Conservation (phyloP, 2,113 vertebrate species). For the Hippoglossus stenolepis region DNA sequence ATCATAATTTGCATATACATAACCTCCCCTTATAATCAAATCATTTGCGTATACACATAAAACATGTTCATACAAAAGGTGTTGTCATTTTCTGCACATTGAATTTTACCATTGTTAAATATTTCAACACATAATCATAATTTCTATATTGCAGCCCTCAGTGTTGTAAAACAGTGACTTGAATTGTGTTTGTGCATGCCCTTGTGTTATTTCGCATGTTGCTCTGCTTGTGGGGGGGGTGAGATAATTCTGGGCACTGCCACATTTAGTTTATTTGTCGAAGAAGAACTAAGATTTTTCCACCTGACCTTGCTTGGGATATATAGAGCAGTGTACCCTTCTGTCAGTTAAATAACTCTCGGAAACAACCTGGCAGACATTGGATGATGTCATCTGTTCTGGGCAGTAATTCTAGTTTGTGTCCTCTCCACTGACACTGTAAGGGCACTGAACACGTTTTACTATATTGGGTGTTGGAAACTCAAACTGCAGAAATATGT, state of each 20-base stretch:
- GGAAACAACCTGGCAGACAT: slow-evolving; percentile 8
- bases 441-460: not conserved
- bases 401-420: slow-evolving; percentile 1
- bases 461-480: no score
- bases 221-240: not conserved
- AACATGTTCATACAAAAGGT: no score
- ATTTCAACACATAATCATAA: not conserved
- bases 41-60: no score
- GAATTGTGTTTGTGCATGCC: not conserved
- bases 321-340: not conserved
- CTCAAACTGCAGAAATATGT: no score
- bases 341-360: not conserved
- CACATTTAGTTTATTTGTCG: not conserved
- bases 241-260: not conserved
- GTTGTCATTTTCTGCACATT: not conserved
- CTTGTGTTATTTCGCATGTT: not conserved
- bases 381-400: not conserved
- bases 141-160: no score
- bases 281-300: not conserved
- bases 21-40: no score
- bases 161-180: not conserved
- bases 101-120: not conserved
- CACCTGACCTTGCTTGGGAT: not conserved
- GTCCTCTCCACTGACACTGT: slow-evolving; percentile 8
- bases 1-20: no score